Conservation (phyloP, 2,888 invertebrate genomes). For the Campoplex capitator region DNA sequence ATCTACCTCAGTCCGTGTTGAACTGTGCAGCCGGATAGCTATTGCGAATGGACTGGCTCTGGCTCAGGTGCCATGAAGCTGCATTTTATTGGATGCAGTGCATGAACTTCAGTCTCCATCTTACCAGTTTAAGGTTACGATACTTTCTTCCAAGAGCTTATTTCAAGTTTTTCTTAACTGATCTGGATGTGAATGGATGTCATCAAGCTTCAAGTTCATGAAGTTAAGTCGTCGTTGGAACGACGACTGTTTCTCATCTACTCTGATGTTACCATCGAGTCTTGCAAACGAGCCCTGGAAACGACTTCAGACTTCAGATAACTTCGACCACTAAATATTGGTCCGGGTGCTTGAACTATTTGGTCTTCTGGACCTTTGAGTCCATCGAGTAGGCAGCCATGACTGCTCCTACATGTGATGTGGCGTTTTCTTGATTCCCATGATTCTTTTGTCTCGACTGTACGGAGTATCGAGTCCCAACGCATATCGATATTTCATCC, state of each 20-base stretch:
- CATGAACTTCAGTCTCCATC: conserved; percentile 7
- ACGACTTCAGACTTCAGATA: background rate
- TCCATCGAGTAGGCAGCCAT: background rate
- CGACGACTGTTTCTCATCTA: no score
- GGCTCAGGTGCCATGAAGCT: background rate
- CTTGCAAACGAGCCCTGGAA: background rate
- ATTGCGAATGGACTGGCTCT: conserved; percentile 14
- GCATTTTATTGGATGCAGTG: background rate
- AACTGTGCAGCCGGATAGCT: background rate
- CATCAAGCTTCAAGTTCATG: no score
- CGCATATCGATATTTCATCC: conserved; percentile 33
- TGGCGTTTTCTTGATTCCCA: background rate
- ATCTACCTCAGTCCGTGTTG: background rate
- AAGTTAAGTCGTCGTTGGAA: no score
- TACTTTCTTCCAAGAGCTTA: background rate
- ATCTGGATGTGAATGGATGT: no score
- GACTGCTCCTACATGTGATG: background rate
- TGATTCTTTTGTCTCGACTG: conserved; percentile 33
- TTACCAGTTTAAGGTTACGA: background rate
- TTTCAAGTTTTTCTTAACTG: background rate
- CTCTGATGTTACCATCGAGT: background rate
- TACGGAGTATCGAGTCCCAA: background rate
- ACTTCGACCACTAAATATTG: background rate
- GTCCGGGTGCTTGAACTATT: background rate
- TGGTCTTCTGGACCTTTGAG: background rate